Evolutionary conservation across 2,797 vertebrate species (phyloP), one percentile per base, ranked within the genome.

Genomic region (Alfaro cultratus): DNA sequence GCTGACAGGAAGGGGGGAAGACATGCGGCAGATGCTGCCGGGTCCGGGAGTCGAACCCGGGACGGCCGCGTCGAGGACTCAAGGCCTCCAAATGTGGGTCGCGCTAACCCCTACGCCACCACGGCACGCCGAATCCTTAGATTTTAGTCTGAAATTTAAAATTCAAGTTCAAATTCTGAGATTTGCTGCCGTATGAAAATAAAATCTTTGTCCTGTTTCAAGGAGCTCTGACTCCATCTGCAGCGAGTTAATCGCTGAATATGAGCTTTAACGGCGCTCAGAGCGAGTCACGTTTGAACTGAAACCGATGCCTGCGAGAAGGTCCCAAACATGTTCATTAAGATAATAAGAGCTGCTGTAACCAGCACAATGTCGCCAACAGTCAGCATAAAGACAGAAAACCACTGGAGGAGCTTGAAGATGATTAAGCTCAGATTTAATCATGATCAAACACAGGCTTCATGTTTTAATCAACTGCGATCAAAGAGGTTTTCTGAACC

Each of bases 401-500:
- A 70, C 12, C 67, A 43, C 67, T 9, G 26, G 41, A 70, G n/a
- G 41, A 45, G 68, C 41, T 16, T 71, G 41, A 45, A 45, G 68
- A 45, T 45, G 41, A 71, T 71, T n/a, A 71, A 71, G 68, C 41
- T 29, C 29, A 45, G 41, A 71, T 45, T 71, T 71, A 45, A 71
- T 71, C 26, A 45, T 45, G 41, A 71, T 46, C 68, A 71, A 71
- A 71, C 26, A 29, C 26, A 5, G 26, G 41, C 11, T n/a, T 71
- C 68, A 71, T 45, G 41, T 45, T 45, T 71, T 45, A 71, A 71
- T 71, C 68, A 45, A 41, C 23, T n/a, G 3, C 26, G 41, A 71
- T 71, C 68, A 71, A 71, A 70, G 41, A n/a, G 41, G 39, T 23
- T 70, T 68, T 68, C 67, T 45, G 5, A 70, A 29, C 68, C 39